Evolutionary conservation across 37 sponge, comb jelly and placozoan species (phyloP).

Genomic region (Crambe crambe): DNA sequence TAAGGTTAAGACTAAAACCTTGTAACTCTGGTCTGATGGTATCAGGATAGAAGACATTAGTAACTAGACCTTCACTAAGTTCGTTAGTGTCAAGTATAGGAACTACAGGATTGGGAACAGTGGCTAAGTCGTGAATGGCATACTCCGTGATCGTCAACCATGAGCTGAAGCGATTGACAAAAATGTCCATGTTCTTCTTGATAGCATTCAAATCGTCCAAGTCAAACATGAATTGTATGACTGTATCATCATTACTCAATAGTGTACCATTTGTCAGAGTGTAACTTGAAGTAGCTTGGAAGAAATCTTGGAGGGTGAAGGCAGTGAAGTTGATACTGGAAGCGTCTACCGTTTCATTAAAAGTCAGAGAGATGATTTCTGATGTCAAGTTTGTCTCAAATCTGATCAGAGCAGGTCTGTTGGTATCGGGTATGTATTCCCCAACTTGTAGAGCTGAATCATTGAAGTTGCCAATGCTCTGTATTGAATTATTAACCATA

Average conservation of each 20-base stretch:
- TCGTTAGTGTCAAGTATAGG: slow-evolving; percentile 41
- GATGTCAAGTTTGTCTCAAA: slow-evolving; percentile 78
- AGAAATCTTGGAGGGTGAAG: slow-evolving; percentile 93
- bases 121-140: slow-evolving; percentile 88
- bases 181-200: slow-evolving; percentile 82
- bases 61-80: slow-evolving; percentile 63
- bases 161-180: slow-evolving; percentile 64
- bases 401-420: slow-evolving; percentile 62
- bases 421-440: slow-evolving; percentile 58
- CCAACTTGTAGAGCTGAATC: slow-evolving; percentile 39
- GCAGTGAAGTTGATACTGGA: slow-evolving; percentile 80
- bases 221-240: slow-evolving; percentile 65
- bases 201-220: slow-evolving; percentile 84
- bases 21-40: slow-evolving; percentile 60
- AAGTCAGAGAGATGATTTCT: slow-evolving; percentile 71
- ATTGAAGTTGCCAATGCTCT: slow-evolving; percentile 29
- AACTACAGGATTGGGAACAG: slow-evolving; percentile 70
- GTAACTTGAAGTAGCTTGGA: slow-evolving; percentile 67
- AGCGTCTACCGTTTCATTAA: slow-evolving; percentile 89
- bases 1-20: slow-evolving; percentile 83
- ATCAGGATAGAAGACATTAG: slow-evolving; percentile 68
- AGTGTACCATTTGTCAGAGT: slow-evolving; percentile 70
- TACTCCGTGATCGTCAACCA: slow-evolving; percentile 82
- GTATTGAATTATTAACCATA: slow-evolving; percentile 74
- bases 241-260: slow-evolving; percentile 63